Evolutionary conservation across 1,140 invertebrate genomes (phyloP).

Genomic region (Dendrolimus punctatus): DNA sequence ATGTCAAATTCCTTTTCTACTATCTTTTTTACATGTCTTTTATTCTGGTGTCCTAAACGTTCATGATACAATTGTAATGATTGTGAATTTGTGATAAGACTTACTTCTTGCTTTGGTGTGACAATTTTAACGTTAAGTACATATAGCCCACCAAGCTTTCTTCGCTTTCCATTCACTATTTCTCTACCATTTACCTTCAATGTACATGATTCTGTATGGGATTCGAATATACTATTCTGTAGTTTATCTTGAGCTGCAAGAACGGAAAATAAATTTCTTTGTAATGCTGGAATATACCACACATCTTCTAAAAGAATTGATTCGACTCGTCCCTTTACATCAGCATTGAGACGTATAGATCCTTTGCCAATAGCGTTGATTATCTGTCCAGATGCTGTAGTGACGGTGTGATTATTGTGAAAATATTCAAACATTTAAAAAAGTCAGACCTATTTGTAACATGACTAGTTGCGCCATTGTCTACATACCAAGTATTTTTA

Average conservation of each 20-base stretch:
- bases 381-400: not conserved
- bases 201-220: not conserved
- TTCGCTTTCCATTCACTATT: too few species aligned
- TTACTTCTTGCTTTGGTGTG: too few species aligned
- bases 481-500: not conserved
- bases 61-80: too few species aligned
- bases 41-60: too few species aligned
- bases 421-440: not conserved
- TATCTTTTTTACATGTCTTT: too few species aligned
- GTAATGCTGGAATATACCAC: not conserved
- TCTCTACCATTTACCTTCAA: too few species aligned
- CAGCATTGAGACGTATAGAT: not conserved
- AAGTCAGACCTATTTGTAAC: not conserved
- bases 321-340: not conserved
- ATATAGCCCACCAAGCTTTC: too few species aligned
- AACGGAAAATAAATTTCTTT: conserved; percentile 1
- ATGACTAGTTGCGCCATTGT: conserved; percentile 1
- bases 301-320: not conserved
- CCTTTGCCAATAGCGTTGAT: not conserved
- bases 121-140: too few species aligned
- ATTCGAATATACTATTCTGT: not conserved
- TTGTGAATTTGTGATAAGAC: too few species aligned
- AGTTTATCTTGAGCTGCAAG: not conserved
- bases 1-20: too few species aligned
- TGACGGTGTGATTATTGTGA: not conserved